phyloP scores from a whole-genome alignment of 1,140 invertebrate genomes.

The Aphidius ervi region DNA sequence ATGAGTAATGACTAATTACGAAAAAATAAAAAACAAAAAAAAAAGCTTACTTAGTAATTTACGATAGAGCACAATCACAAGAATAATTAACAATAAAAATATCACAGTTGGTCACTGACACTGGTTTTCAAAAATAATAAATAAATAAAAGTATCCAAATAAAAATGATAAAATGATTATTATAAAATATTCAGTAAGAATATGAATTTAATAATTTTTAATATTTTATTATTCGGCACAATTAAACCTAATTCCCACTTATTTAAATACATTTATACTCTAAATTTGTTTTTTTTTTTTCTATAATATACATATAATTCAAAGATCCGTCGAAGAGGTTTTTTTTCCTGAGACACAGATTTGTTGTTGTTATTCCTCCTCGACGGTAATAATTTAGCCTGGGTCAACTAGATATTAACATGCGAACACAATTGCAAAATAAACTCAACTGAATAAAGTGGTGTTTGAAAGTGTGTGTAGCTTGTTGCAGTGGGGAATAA shows the following conservation, averaged over 20 bases:
- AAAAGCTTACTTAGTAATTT: conserved; percentile 22
- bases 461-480: no score
- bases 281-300: neutral
- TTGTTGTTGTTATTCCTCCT: neutral
- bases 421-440: no score
- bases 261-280: conserved; percentile 25
- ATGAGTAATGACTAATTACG: neutral
- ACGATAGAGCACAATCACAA: conserved; percentile 15
- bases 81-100: conserved; percentile 18
- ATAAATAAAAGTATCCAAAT: neutral
- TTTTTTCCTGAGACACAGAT: neutral
- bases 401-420: no score
- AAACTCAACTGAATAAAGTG: no score
- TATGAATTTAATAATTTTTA: conserved; percentile 9
- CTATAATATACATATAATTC: no score
- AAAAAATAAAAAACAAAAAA: conserved; percentile 12
- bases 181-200: conserved; percentile 24
- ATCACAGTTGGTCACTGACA: conserved; percentile 30
- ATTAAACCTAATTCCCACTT: conserved; percentile 26
- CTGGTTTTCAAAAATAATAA: neutral
- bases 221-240: conserved; percentile 24
- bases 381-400: no score
- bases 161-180: conserved; percentile 11
- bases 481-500: no score
- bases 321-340: no score